phyloP scores from a whole-genome alignment of 2,888 invertebrate genomes.

The Reticulitermes lucifugus region DNA sequence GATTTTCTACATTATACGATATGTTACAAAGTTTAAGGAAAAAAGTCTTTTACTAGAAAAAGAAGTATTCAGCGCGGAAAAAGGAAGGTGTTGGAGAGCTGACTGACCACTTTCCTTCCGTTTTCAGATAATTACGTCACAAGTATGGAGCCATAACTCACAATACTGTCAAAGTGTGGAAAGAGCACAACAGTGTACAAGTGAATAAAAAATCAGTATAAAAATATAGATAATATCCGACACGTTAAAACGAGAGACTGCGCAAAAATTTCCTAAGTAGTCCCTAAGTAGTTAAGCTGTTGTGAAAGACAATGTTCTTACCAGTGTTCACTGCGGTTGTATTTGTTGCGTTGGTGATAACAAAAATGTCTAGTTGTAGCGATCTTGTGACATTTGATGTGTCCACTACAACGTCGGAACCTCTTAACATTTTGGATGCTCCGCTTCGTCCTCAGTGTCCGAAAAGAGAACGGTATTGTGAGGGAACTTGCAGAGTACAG shows the following conservation, averaged over 20 bases:
- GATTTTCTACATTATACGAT: too few species aligned
- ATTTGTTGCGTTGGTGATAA: neutral
- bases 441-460: conserved; percentile 5
- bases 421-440: neutral
- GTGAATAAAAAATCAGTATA: neutral
- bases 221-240: neutral
- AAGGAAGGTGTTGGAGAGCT: neutral
- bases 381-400: neutral
- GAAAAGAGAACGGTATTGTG: neutral
- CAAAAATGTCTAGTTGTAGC: neutral
- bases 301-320: neutral
- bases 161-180: too few species aligned
- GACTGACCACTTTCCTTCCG: neutral
- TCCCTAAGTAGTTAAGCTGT: too few species aligned
- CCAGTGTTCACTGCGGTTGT: neutral
- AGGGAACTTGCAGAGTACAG: neutral
- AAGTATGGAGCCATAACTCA: neutral
- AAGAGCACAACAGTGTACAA: too few species aligned
- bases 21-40: too few species aligned
- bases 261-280: too few species aligned
- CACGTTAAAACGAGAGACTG: neutral
- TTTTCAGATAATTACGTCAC: neutral
- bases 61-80: too few species aligned
- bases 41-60: too few species aligned
- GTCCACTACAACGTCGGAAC: neutral